Percentiles rank a stretch among this genome's conserved stretches.
Conservation (phyloP, 2,797 vertebrate species). For the Rhyacichthys aspro region DNA sequence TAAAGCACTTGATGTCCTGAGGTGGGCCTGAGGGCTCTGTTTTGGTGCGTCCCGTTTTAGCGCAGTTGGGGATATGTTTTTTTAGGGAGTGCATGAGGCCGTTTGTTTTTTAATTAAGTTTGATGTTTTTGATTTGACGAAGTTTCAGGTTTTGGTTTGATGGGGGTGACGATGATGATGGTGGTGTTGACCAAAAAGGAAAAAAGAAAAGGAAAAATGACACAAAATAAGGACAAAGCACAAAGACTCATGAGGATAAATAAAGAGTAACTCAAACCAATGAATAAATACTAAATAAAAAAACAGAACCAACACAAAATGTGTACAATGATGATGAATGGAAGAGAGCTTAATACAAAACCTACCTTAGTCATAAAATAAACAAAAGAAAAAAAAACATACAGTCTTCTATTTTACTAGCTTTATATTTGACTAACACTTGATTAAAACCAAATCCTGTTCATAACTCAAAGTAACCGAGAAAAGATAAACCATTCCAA, state of each 20-base stretch:
- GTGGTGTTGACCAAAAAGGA: constrained; percentile 79
- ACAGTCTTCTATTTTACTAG: constrained; percentile 20
- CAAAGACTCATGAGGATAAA: constrained; percentile 65
- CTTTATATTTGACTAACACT: background rate
- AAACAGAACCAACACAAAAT: constrained; percentile 77
- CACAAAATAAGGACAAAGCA: constrained; percentile 84
- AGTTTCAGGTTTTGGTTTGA: constrained; percentile 79
- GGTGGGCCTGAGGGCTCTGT: constrained; percentile 97
- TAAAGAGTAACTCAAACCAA: constrained; percentile 78
- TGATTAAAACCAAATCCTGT: constrained; percentile 17
- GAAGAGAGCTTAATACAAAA: constrained; percentile 83
- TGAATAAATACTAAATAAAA: constrained; percentile 71
- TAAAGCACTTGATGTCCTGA: constrained; percentile 94
- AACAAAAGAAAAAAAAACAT: constrained; percentile 47
- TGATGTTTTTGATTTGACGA: constrained; percentile 78
- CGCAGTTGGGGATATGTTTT: constrained; percentile 47
- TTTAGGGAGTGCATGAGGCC: constrained; percentile 52
- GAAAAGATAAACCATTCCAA: constrained; percentile 44
- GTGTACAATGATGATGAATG: constrained; percentile 77
- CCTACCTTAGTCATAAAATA: constrained; percentile 86
- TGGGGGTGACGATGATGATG: constrained; percentile 76
- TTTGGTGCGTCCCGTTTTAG: constrained; percentile 52
- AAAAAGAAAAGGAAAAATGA: constrained; percentile 83
- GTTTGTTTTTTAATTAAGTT: constrained; percentile 38
- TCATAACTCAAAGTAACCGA: constrained; percentile 17